Conservation (phyloP, 2,888 invertebrate genomes). For the Dolichomitus sp. region DNA sequence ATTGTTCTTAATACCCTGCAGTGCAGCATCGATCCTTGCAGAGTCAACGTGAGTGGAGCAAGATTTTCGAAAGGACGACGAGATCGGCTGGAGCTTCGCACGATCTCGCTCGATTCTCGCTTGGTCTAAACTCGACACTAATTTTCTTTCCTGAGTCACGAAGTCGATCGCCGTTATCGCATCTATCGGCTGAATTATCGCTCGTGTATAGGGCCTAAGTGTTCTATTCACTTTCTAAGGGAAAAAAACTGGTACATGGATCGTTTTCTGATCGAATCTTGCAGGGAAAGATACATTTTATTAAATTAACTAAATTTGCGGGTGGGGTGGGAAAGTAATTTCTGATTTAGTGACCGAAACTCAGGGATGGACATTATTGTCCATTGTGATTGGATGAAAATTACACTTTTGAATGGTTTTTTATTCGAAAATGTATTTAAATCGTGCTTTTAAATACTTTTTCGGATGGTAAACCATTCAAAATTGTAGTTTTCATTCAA, state of each 20-base stretch:
- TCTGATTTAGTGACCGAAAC: neutral
- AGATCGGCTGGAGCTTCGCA: conserved; percentile 12
- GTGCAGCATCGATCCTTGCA: conserved; percentile 18
- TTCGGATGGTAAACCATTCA: too few species aligned
- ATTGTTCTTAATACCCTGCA: conserved; percentile 42
- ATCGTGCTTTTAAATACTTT: too few species aligned
- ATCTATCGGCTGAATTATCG: conserved; percentile 48
- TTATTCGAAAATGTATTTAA: too few species aligned
- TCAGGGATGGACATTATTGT: too few species aligned
- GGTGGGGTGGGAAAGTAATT: neutral
- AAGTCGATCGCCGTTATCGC: conserved; percentile 62
- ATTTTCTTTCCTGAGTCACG: conserved; percentile 58
- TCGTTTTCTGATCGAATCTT: neutral
- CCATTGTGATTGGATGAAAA: too few species aligned
- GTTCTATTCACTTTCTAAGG: neutral
- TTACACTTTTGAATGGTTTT: too few species aligned
- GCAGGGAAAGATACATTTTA: neutral
- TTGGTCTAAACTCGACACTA: conserved; percentile 43
- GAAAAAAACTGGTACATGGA: neutral
- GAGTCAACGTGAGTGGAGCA: conserved; percentile 25
- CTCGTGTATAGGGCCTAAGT: conserved; percentile 30
- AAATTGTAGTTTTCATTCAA: too few species aligned
- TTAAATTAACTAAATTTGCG: neutral
- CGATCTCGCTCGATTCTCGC: conserved; percentile 38
- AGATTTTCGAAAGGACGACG: conserved; percentile 47